Percentiles rank a stretch among this genome's conserved stretches.
Conservation (phyloP, 2,888 invertebrate genomes). For the Plebejus argus region DNA sequence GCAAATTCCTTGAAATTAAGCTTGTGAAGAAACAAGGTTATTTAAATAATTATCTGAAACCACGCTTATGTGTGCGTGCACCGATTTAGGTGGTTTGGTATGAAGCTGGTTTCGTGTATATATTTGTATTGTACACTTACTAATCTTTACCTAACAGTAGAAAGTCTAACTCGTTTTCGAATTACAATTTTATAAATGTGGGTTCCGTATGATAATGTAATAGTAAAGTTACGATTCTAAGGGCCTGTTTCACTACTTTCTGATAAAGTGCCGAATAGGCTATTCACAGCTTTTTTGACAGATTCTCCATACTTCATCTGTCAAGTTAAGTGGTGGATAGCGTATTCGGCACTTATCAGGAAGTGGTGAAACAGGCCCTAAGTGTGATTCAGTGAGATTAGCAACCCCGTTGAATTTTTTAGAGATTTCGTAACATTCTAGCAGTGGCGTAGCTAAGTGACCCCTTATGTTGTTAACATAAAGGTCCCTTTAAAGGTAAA, state of each 20-base stretch:
- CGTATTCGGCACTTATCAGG: no score
- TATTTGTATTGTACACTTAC: background rate
- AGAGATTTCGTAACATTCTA: conserved; percentile 5
- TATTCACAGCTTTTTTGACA: no score
- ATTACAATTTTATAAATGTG: background rate
- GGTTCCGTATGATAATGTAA: background rate
- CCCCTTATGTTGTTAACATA: background rate
- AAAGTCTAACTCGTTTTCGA: background rate
- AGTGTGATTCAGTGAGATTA: background rate
- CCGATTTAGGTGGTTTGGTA: background rate
- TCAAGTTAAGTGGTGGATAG: no score
- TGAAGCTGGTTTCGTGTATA: background rate
- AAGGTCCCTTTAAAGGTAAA: no score
- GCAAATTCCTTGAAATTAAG: background rate
- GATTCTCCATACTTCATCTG: no score
- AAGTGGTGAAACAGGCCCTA: no score
- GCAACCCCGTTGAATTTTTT: background rate
- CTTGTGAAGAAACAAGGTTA: no score
- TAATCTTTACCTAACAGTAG: background rate
- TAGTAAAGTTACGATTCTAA: background rate
- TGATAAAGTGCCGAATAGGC: no score
- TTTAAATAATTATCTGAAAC: no score
- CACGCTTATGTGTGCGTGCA: no score
- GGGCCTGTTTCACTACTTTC: no score
- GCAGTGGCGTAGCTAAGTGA: conserved; percentile 1